A percentile compares a stretch with the other conserved stretches of the same genome.
These are phyloP conservation scores for Ceyx melanurus DNA, from an alignment of 2,113 vertebrate species.

Conservation along the genomic window DNA sequence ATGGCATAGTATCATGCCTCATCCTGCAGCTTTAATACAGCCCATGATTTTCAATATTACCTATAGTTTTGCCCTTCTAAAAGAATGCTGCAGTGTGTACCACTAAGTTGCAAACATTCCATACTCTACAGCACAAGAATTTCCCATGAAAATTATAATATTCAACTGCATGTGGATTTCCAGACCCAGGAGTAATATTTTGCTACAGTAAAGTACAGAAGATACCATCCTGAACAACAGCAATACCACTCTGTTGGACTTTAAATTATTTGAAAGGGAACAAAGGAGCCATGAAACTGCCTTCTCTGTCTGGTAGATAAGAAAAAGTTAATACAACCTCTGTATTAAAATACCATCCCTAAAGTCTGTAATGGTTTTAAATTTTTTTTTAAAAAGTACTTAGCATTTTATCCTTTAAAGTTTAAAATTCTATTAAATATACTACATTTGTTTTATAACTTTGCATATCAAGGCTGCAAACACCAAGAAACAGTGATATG, in stretches of 20 bases:
- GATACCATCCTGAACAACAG: not conserved
- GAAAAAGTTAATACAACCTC: not conserved
- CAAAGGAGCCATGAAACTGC: not conserved
- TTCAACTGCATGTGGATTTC: not conserved
- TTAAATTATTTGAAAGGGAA: not conserved
- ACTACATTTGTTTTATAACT: not conserved
- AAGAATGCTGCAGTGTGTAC: not conserved
- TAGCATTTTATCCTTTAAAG: not conserved
- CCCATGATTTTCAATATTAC: not conserved
- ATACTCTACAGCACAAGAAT: not conserved
- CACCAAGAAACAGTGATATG: not conserved
- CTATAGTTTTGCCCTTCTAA: not conserved
- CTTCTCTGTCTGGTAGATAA: not conserved
- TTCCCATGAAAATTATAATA: not conserved
- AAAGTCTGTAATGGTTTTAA: not conserved
- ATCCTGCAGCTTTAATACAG: not conserved
- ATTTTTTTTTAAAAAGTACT: not conserved
- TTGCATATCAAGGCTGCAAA: not conserved
- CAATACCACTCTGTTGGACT: not conserved
- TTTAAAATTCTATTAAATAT: not conserved
- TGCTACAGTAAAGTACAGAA: not conserved
- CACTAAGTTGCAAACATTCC: not conserved
- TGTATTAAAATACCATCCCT: not conserved
- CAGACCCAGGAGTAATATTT: not conserved
- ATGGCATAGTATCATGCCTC: not conserved